phyloP scores from a whole-genome alignment of 2,888 invertebrate genomes.

The Ophraella communa region DNA sequence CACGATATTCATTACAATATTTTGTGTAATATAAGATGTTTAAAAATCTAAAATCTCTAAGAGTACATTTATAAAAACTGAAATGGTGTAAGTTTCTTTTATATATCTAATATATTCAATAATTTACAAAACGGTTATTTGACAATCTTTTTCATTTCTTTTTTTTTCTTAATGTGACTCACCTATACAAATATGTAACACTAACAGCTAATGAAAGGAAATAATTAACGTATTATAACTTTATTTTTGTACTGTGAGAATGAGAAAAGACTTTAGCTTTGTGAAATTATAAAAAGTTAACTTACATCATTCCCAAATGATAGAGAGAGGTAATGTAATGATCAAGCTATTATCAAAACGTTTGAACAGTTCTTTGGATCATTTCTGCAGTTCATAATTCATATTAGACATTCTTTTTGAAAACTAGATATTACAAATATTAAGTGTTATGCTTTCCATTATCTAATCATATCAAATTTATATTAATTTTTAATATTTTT shows the following conservation, averaged over 20 bases:
- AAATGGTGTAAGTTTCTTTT: background rate
- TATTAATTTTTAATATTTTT: no score
- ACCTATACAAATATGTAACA: background rate
- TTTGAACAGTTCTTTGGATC: background rate
- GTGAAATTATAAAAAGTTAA: background rate
- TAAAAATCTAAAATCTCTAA: no score
- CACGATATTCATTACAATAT: background rate
- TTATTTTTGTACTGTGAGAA: background rate
- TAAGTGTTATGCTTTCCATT: no score
- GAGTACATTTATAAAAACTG: no score
- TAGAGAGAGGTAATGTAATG: background rate
- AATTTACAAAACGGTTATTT: no score
- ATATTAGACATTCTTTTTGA: background rate
- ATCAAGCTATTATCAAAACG: background rate
- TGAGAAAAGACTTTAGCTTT: background rate
- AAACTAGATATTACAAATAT: no score
- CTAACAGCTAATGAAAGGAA: background rate
- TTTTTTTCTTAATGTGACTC: background rate
- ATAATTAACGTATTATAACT: background rate
- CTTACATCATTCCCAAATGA: background rate
- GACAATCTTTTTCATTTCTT: no score
- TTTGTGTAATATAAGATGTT: background rate
- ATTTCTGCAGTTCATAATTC: background rate
- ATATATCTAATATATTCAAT: background rate
- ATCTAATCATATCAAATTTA: no score